These are phyloP conservation scores for Brachionus manjavacas DNA, from an alignment of 1,140 invertebrate species.

Conservation along the genomic window DNA sequence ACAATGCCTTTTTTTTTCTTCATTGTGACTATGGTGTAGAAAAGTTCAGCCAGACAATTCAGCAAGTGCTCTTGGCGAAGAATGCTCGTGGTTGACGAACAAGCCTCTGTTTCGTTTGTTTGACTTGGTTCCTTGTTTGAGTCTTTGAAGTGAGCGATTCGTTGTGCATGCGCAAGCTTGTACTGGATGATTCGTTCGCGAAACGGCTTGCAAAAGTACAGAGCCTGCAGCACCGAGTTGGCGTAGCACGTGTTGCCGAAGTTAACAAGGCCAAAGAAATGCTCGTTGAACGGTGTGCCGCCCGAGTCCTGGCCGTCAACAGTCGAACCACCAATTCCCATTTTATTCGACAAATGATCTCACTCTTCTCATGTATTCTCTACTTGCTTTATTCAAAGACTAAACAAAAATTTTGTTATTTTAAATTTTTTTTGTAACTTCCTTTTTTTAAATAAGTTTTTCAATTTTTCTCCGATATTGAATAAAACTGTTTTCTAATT, in stretches of 20 bases:
- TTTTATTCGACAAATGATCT: background rate
- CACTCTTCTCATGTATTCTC: background rate
- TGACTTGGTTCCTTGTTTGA: constrained; percentile 58
- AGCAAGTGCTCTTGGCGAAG: constrained; percentile 93
- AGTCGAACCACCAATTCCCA: constrained; percentile 29
- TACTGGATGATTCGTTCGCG: constrained; percentile 96
- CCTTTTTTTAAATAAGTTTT: no score
- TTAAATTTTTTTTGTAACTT: no score
- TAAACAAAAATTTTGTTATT: no score
- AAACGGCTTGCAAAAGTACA: constrained; percentile 98
- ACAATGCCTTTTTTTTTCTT: constrained; percentile 99
- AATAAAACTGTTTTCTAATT: no score
- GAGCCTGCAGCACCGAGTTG: constrained; percentile 96
- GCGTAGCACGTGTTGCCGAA: constrained; percentile 99
- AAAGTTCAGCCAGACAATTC: constrained; percentile 93
- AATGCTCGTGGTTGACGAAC: constrained; percentile 65
- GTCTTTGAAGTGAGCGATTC: constrained; percentile 43
- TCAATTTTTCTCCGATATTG: no score
- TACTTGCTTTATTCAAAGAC: background rate
- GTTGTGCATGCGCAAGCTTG: constrained; percentile 60
- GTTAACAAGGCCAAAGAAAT: constrained; percentile 31
- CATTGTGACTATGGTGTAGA: constrained; percentile 96
- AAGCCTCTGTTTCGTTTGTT: constrained; percentile 58
- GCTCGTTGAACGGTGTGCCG: constrained; percentile 15
- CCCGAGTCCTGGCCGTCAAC: background rate